Base-by-base conservation (phyloP, 2,113 vertebrate species). In the Petromus typicus region DNA sequence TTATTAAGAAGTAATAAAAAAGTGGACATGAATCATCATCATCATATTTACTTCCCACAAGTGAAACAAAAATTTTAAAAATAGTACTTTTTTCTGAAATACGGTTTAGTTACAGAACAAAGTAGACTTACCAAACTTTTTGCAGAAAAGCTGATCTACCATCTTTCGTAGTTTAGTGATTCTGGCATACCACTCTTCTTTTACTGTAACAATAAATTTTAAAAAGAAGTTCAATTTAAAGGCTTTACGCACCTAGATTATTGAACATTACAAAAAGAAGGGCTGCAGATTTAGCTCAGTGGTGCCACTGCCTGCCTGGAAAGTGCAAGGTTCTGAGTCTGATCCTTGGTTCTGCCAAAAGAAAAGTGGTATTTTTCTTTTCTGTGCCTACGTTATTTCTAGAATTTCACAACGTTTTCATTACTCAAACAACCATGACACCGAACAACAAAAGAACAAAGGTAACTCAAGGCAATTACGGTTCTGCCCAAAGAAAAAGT, bases 91-190 rank as follows among this genome's bases (percentile, higher is more conserved):
- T 81, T 37, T 57, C 22, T 37, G 5, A 80, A n/a, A 80, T 73
- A 56, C 10, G 13, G 23, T 37, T 90, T 17, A 59, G 32, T 43
- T 14, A 16, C 3, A 20, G 54, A 3, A 10, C 13, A 45, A 59
- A 43, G 4, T 2, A 32, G 45, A 97, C 99, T 98, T 93, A 99
- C 99, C 99, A 95, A 98, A 99, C 87, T 98, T 98, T 95, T 97
- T 98, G 96, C 98, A 98, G 96, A 99, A 99, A 59, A 99, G 97
- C 40, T 99, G 98, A 95, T 99, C 98, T 8, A 99, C 99, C 43
- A 51, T 95, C 95, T 98, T 99, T 45, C 98, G 98, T 92, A 99
- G 81, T 61, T 98, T 98, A 51, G 98, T 98, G 95, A 99, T 98
- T 61, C 95, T 98, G 78, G 98, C 97, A 75, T 98, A 98, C 98